Conservation (phyloP, 2,113 vertebrate genomes). For the Oncorhynchus nerka region DNA sequence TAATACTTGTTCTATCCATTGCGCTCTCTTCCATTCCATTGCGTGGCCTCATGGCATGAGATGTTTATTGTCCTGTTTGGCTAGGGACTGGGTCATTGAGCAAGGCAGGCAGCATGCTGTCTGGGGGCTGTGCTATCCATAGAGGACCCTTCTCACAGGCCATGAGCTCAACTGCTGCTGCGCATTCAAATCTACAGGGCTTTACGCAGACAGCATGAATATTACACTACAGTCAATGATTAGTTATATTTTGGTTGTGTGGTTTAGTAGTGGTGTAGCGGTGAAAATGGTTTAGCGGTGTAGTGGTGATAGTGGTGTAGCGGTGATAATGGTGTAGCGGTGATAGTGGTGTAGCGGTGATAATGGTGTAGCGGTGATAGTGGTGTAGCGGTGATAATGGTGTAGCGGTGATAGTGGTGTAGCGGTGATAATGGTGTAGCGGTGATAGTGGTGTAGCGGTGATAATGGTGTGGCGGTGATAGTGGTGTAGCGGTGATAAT, state of each 20-base stretch:
- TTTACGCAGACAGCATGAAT: background rate
- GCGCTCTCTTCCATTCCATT: constrained; percentile 18
- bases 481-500: background rate
- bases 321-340: no score
- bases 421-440: no score
- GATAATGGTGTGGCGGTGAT: no score
- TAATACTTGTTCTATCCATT: constrained; percentile 28
- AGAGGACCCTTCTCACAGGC: background rate
- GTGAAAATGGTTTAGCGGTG: background rate
- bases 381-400: no score
- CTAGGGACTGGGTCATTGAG: constrained; percentile 42
- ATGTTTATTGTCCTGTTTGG: constrained; percentile 27
- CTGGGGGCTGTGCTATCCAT: background rate
- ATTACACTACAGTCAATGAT: background rate
- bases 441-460: no score
- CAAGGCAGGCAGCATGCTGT: constrained; percentile 11
- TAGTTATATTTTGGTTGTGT: background rate
- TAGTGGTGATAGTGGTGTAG: no score
- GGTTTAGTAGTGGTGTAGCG: background rate
- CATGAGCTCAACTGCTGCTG: background rate
- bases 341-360: background rate
- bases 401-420: no score
- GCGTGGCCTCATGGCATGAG: constrained; percentile 14
- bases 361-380: no score
- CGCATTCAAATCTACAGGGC: background rate